phyloP scores from a whole-genome alignment of 2,113 vertebrate species.

The Diadophis punctatus region DNA sequence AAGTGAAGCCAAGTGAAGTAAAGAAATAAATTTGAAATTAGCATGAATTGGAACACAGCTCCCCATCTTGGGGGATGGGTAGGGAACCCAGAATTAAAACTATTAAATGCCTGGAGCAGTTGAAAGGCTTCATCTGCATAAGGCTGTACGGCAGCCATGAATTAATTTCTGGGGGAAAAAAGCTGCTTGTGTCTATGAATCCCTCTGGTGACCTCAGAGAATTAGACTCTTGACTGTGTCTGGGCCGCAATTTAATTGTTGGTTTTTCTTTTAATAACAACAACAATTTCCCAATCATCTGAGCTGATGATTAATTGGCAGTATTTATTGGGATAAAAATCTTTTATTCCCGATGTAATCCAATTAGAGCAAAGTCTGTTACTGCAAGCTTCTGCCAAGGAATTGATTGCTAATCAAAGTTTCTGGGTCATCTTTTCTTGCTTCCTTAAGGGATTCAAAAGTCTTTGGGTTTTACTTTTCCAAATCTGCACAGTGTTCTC shows the following conservation, averaged over 20 bases:
- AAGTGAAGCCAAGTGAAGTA: too few relatives aligned
- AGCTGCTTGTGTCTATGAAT: slow-evolving; percentile 45
- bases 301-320: slow-evolving; percentile 62
- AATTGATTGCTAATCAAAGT: slow-evolving; percentile 60
- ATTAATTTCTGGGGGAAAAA: slow-evolving; percentile 23
- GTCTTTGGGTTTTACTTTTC: slow-evolving; percentile 15
- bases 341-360: slow-evolving; percentile 61
- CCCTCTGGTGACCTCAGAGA: slow-evolving; percentile 41
- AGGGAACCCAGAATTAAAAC: slow-evolving; percentile 6
- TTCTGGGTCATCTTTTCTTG: slow-evolving; percentile 64
- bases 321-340: slow-evolving; percentile 57
- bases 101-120: slow-evolving; percentile 38
- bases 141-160: slow-evolving; percentile 28
- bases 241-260: slow-evolving; percentile 55
- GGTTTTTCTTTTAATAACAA: slow-evolving; percentile 8
- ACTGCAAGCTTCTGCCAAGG: slow-evolving; percentile 55
- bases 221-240: slow-evolving; percentile 43
- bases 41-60: too few relatives aligned
- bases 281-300: slow-evolving; percentile 48
- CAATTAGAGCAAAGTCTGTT: slow-evolving; percentile 61
- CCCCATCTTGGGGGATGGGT: not conserved
- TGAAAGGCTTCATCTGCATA: not conserved
- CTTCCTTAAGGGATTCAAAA: slow-evolving; percentile 34
- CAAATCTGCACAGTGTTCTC: slow-evolving; percentile 18
- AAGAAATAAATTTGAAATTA: too few relatives aligned